A percentile compares a stretch with the other conserved stretches of the same genome.
phyloP scores from a whole-genome alignment of 1,140 invertebrate genomes.

The Gryon sp. region DNA sequence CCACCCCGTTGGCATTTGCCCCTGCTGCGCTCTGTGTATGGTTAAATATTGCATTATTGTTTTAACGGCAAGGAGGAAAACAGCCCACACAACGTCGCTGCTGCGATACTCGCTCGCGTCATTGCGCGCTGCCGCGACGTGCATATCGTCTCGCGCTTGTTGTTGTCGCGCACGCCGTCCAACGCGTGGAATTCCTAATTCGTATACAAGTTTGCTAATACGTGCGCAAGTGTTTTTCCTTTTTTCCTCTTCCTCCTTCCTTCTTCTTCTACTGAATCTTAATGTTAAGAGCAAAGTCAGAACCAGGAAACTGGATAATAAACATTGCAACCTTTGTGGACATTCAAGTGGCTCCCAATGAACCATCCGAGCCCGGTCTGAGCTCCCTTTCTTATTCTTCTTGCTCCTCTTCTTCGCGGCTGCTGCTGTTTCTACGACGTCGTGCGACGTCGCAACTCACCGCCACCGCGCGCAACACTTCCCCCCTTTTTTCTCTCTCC shows the following conservation, averaged over 20 bases:
- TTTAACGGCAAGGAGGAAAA: slow-evolving; percentile 78
- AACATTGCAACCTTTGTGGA: no score
- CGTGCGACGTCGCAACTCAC: slow-evolving; percentile 42
- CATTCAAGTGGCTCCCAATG: no score
- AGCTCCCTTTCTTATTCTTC: no score
- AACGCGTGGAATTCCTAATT: no score
- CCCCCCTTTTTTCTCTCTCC: no score
- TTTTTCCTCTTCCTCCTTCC: no score
- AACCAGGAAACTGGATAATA: no score
- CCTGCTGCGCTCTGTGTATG: slow-evolving; percentile 72
- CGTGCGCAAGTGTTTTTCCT: no score
- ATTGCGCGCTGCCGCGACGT: slow-evolving; percentile 63
- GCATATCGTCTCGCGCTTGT: slow-evolving; percentile 35
- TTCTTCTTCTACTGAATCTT: no score
- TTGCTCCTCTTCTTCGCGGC: slow-evolving; percentile 4
- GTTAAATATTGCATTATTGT: slow-evolving; percentile 80
- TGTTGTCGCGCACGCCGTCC: no score
- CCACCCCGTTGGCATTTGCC: slow-evolving; percentile 52
- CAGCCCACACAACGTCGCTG: slow-evolving; percentile 68
- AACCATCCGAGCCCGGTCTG: background rate
- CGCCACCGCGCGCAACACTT: slow-evolving; percentile 69
- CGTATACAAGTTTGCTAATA: no score
- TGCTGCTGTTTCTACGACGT: slow-evolving; percentile 3
- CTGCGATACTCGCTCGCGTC: slow-evolving; percentile 64
- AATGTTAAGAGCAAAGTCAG: no score